A percentile compares a stretch with the other conserved stretches of the same genome.
phyloP scores from a whole-genome alignment of 2,113 vertebrate species.

The Sardina pilchardus region DNA sequence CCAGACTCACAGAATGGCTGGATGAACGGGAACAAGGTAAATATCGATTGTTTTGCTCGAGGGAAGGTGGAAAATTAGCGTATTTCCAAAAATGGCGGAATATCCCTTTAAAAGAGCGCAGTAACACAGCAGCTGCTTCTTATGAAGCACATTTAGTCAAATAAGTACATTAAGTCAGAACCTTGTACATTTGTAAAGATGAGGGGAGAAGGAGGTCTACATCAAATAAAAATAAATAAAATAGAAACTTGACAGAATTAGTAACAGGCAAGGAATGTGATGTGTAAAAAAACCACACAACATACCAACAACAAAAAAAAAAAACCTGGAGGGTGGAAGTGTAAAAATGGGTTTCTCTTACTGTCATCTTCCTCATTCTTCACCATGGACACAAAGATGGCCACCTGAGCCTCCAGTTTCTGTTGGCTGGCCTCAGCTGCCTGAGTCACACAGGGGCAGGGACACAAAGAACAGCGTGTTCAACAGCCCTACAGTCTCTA shows the following conservation, averaged over 20 bases:
- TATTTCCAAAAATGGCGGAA: too few species aligned
- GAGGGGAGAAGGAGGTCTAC: neutral
- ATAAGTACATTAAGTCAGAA: too few species aligned
- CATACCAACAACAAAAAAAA: neutral
- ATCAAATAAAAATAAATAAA: neutral
- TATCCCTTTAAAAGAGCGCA: neutral
- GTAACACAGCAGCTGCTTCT: neutral
- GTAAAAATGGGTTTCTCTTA: slow-evolving; percentile 35
- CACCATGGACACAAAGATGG: slow-evolving; percentile 81
- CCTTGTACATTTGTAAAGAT: neutral
- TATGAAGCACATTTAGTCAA: neutral
- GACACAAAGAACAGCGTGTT: neutral
- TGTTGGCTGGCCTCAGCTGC: slow-evolving; percentile 79
- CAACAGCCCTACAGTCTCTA: neutral
- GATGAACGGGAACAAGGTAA: too few species aligned
- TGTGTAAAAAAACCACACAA: neutral
- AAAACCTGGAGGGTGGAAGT: neutral
- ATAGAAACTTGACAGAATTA: neutral
- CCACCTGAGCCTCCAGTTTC: slow-evolving; percentile 81
- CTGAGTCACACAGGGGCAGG: slow-evolving; percentile 61
- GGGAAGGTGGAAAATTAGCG: too few species aligned
- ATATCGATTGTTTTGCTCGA: too few species aligned
- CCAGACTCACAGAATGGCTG: too few species aligned
- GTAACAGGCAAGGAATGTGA: neutral
- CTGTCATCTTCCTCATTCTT: slow-evolving; percentile 71